These are phyloP conservation scores for Microplitis manilae DNA, from an alignment of 2,888 invertebrate genomes.

Conservation along the genomic window DNA sequence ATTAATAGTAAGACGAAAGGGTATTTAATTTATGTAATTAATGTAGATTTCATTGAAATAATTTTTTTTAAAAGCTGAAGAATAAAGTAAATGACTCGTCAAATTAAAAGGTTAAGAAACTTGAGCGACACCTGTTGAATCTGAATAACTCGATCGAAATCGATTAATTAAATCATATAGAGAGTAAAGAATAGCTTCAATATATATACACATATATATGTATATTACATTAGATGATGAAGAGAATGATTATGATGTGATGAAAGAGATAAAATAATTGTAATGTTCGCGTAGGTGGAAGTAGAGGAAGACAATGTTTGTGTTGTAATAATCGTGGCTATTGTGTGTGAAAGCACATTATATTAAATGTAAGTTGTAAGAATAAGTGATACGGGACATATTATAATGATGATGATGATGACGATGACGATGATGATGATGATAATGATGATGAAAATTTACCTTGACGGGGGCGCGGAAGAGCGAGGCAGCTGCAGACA, in stretches of 20 bases:
- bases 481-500: conserved; percentile 58
- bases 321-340: too few relatives aligned
- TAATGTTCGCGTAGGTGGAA: too few relatives aligned
- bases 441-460: conserved; percentile 49
- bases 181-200: too few relatives aligned
- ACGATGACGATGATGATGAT: not conserved
- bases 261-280: too few relatives aligned
- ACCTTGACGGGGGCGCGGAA: conserved; percentile 68
- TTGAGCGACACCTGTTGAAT: not conserved
- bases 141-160: not conserved
- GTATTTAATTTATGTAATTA: not conserved
- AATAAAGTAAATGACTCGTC: not conserved
- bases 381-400: not conserved
- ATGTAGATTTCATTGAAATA: not conserved
- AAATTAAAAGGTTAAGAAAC: not conserved
- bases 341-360: too few relatives aligned
- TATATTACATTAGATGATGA: not conserved
- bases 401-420: not conserved
- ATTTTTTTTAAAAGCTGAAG: not conserved
- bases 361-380: not conserved
- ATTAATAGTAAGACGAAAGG: not conserved
- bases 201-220: not conserved
- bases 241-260: not conserved
- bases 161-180: not conserved
- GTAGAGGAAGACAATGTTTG: too few relatives aligned